Evolutionary conservation across 1,140 invertebrate genomes (phyloP), one percentile per base, ranked within the genome.

Genomic region (Dreissena polymorpha): DNA sequence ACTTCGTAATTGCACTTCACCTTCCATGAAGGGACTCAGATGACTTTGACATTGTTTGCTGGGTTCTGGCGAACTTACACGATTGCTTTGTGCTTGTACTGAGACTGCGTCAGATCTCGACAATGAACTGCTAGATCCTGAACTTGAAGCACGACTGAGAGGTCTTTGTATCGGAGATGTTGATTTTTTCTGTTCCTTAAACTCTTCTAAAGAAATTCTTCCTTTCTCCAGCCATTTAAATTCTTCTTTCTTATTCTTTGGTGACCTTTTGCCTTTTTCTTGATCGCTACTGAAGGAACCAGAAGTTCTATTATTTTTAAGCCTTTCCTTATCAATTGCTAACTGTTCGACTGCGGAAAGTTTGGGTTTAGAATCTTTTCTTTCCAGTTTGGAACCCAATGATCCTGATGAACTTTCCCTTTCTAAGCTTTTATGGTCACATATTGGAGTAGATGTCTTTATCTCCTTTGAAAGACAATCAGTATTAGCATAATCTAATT

Each of bases 261-360:
- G 72, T 55, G 72, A 75, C 29, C 39, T 55, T 53, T 57, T 68
- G 0, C 80, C 72, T 23, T 50, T 74, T 12, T 83, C 80, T 1
- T 63, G 67, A 60, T 83, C 80, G 68, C 80, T 83, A 75, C 80
- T 83, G 57, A 57, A 21, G 65, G 78, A 80, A 16, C 69, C 55
- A 23, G 78, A 80, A 18, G 39, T 71, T 71, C 51, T 29, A 25
- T 72, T 64, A n/a, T 27, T 10, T 67, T 80, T 80, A 23, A 39
- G 16, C 50, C 55, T 78, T 50, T 80, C 78, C 50, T 72, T 80
- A 51, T 64, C 49, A 39, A 50, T 2, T 2, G 51, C 23, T 6
- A 72, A 69, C 69, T 72, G 78, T 50, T 63, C 55, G 14, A 64
- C 69, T 63, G 53, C 57, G 16, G 78, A 64, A 0, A 72, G 55